Conservation (phyloP, 1,140 invertebrate genomes). For the Caerostris extrusa region DNA sequence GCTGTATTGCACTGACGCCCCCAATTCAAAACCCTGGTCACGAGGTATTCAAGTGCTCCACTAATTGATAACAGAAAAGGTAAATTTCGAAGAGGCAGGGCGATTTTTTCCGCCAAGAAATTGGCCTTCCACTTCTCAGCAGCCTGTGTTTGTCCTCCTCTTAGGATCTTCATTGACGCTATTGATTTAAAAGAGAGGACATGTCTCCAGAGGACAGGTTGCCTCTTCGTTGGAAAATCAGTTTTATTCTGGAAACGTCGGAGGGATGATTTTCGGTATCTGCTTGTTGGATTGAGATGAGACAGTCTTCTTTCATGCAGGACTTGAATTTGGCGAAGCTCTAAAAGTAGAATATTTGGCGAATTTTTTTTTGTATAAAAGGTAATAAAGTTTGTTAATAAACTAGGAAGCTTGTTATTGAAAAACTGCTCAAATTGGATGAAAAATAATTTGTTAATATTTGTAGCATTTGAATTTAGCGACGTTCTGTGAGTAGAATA, state of each 20-base stretch:
- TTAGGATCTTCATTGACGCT: conserved; percentile 62
- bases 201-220: conserved; percentile 13
- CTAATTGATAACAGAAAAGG: conserved; percentile 74
- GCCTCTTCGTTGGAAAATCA: conserved; percentile 48
- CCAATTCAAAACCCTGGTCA: conserved; percentile 35
- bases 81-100: conserved; percentile 54
- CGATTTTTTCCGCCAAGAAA: conserved; percentile 62
- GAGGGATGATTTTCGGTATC: conserved; percentile 2
- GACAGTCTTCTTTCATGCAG: neutral
- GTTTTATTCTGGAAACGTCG: conserved; percentile 31
- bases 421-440: no score
- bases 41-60: neutral
- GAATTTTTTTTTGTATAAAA: no score
- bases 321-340: neutral
- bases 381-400: no score
- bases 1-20: neutral
- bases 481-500: no score
- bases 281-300: neutral
- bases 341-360: neutral
- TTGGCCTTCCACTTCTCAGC: conserved; percentile 35
- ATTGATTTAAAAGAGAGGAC: conserved; percentile 68
- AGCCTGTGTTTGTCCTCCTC: conserved; percentile 52
- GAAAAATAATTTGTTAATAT: no score
- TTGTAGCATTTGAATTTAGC: no score
- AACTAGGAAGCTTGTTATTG: no score